Evolutionary conservation across 2,113 vertebrate species (phyloP).

Genomic region (Dryoscopus gambensis): DNA sequence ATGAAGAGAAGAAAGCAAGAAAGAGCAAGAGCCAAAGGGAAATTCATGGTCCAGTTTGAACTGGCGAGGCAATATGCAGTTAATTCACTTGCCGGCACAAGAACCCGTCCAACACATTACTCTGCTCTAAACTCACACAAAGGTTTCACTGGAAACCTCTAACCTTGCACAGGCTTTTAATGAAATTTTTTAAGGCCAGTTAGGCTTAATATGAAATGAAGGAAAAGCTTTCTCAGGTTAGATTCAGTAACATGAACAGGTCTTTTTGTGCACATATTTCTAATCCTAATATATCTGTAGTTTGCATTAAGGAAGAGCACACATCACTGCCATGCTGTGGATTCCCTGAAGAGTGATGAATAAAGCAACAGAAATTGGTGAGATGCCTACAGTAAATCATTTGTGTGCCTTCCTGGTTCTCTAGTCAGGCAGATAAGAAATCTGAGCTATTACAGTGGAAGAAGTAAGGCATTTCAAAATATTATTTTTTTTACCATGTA

Average conservation of each 20-base stretch:
- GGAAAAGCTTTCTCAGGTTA: not conserved
- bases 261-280: not conserved
- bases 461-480: not conserved
- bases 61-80: fast-evolving
- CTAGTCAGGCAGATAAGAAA: not conserved
- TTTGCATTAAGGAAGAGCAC: not conserved
- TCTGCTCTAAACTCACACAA: not conserved
- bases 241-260: not conserved
- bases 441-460: not conserved
- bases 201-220: not conserved
- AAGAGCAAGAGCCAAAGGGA: not conserved
- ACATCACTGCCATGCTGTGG: not conserved
- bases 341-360: not conserved
- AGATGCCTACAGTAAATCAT: not conserved
- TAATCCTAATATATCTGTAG: not conserved
- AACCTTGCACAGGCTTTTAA: not conserved
- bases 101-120: not conserved
- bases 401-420: not conserved
- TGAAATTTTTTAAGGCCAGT: not conserved
- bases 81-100: not conserved
- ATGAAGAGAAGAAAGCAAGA: not conserved
- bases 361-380: not conserved
- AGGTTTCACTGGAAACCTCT: not conserved
- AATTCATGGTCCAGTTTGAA: not conserved
- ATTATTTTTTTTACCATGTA: not conserved